Base-by-base conservation (phyloP, 2,113 vertebrate genomes). In the Hemiscyllium ocellatum region DNA sequence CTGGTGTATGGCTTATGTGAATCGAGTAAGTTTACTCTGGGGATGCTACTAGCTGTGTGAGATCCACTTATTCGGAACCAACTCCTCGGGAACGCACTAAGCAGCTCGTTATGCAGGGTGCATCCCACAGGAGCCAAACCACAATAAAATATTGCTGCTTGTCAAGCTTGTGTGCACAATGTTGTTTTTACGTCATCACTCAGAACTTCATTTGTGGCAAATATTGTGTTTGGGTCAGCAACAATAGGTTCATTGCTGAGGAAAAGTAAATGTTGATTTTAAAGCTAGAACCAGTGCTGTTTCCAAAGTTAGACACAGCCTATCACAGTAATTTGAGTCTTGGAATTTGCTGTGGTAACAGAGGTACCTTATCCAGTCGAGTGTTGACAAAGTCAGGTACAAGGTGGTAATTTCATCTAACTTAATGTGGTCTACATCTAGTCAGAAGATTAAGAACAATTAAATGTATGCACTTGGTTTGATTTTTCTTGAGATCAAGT, bases 361-460 rank as follows among this genome's bases (percentile, higher is more conserved):
- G 52, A 61, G 10, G 52, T 56, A 29, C 24, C 52, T 90, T 52
- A 90, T 22, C 89, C 89, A 91, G 29, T 37, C 1, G 19, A n/a
- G n/a, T 33, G 19, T 33, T 91, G 61, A 37, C 33, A 37, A 17
- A 91, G 13, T 83, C 26, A 90, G 50, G 12, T 56, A 29, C 26
- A 15, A 56, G 26, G 13, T 29, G 13, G 56, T 19, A 37, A n/a
- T 13, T 66, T 66, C 56, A 61, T 61, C 56, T 61, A 61, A 61
- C 56, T 61, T 20, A n/a, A 37, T n/a, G 33, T 87, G 7, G 42
- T 8, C 6, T 24, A 47, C 24, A 56, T 96, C 96, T 96, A 96
- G 96, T 97, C 96, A 97, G 96, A 96, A 95, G 95, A 70, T 50
- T 26, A 80, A 96, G 96, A 96, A 96, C 96, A 96, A 97, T 56